A percentile compares a stretch with the other conserved stretches of the same genome.
These are phyloP conservation scores for Pelvicachromis taeniatus DNA, from an alignment of 2,113 vertebrate species.

Conservation along the genomic window DNA sequence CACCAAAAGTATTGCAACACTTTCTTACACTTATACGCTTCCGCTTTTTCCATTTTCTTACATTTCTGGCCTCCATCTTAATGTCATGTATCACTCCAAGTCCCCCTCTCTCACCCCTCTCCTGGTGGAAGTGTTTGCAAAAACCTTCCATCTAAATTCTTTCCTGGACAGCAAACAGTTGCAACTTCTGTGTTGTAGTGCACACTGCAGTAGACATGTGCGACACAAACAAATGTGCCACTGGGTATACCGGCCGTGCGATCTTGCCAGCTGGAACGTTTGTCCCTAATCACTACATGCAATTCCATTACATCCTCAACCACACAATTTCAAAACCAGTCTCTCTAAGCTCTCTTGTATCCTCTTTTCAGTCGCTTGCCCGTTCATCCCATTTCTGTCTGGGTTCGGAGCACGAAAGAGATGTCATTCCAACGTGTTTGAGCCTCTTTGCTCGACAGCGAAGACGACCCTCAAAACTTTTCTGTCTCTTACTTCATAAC, in stretches of 20 bases:
- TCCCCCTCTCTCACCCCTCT: neutral
- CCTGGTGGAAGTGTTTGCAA: neutral
- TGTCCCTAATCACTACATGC: conserved; percentile 43
- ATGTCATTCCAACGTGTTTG: neutral
- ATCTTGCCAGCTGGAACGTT: conserved; percentile 38
- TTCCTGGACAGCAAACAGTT: conserved; percentile 52
- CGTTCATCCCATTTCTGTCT: neutral
- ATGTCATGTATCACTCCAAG: neutral
- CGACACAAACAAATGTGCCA: neutral
- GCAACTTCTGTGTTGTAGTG: conserved; percentile 2
- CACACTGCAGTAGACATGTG: neutral
- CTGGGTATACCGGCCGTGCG: neutral
- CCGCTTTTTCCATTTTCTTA: conserved; percentile 5
- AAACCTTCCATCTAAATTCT: conserved; percentile 13
- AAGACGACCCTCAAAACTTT: neutral
- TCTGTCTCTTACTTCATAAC: neutral
- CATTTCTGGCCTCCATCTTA: neutral
- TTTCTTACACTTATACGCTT: neutral
- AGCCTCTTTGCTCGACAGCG: neutral
- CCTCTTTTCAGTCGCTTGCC: neutral
- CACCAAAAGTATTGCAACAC: neutral
- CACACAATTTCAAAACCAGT: conserved; percentile 30
- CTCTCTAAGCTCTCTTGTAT: conserved; percentile 10
- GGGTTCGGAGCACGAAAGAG: neutral
- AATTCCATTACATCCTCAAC: conserved; percentile 40